Percentiles rank a stretch among this genome's conserved stretches.
Evolutionary conservation across 2,797 vertebrate species (phyloP).

Genomic region (Acanthopagrus latus): DNA sequence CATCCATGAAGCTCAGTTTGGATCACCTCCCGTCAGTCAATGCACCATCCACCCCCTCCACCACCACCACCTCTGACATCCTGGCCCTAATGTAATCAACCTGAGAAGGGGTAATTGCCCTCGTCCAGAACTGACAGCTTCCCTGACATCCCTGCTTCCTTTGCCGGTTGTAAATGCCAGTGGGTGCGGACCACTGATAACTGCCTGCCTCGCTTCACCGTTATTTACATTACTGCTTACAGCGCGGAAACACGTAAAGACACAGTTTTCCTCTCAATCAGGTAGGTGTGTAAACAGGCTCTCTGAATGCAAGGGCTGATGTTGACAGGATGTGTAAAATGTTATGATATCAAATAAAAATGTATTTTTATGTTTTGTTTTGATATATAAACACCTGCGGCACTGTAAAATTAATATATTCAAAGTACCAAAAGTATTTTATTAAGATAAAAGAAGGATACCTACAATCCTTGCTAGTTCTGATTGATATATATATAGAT

Average conservation of each 20-base stretch:
- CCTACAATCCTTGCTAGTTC: neutral
- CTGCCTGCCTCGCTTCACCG: constrained; percentile 79
- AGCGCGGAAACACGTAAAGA: constrained; percentile 72
- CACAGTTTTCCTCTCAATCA: constrained; percentile 69
- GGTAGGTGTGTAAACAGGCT: constrained; percentile 56
- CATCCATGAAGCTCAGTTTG: constrained; percentile 63
- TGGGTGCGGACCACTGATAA: constrained; percentile 82
- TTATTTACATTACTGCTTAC: constrained; percentile 88
- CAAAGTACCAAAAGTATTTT: neutral
- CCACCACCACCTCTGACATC: constrained; percentile 83
- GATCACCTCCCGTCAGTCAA: constrained; percentile 74
- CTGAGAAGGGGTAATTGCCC: constrained; percentile 88
- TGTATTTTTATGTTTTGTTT: constrained; percentile 1
- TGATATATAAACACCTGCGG: neutral
- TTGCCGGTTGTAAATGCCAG: constrained; percentile 87
- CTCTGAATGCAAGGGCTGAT: constrained; percentile 7
- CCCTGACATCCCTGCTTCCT: constrained; percentile 90
- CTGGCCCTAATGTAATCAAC: constrained; percentile 88
- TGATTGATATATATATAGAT: neutral
- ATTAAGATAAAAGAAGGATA: neutral
- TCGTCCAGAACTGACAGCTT: constrained; percentile 87
- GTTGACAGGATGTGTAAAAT: constrained; percentile 22
- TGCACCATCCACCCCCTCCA: constrained; percentile 26
- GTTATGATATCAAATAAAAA: constrained; percentile 50
- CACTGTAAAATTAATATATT: neutral